Conservation (phyloP, 2,888 invertebrate genomes). For the Tetragonula carbonaria region DNA sequence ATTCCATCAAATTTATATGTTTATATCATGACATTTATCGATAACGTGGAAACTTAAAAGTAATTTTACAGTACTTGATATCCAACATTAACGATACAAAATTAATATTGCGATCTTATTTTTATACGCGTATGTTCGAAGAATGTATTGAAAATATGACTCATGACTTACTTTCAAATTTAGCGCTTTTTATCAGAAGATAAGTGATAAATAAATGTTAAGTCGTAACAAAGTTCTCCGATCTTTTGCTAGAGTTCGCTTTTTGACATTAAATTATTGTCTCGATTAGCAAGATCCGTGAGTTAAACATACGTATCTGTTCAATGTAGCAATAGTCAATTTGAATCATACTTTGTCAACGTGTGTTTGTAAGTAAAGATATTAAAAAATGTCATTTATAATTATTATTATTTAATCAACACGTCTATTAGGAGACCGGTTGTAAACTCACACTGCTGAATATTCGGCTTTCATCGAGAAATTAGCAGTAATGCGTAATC, state of each 20-base stretch:
- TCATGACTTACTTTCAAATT: not conserved
- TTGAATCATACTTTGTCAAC: not conserved
- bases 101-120: not conserved
- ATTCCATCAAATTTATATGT: constrained; percentile 12
- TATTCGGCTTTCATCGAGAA: not conserved
- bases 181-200: not conserved
- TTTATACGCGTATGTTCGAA: not conserved
- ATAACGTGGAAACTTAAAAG: not conserved
- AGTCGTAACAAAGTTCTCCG: not conserved
- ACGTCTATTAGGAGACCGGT: not conserved
- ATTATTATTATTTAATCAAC: not conserved
- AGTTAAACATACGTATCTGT: not conserved
- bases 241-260: not conserved
- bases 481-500: not conserved
- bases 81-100: not conserved
- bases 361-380: not conserved
- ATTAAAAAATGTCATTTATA: not conserved
- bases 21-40: constrained; percentile 6
- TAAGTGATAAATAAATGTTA: not conserved
- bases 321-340: not conserved
- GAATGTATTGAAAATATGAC: not conserved
- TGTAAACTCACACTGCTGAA: not conserved
- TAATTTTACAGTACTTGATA: not conserved
- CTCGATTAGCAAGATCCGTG: not conserved
- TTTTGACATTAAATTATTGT: not conserved